These are phyloP conservation scores for Mimachlamys varia DNA, from an alignment of 2,888 invertebrate species.

Conservation along the genomic window DNA sequence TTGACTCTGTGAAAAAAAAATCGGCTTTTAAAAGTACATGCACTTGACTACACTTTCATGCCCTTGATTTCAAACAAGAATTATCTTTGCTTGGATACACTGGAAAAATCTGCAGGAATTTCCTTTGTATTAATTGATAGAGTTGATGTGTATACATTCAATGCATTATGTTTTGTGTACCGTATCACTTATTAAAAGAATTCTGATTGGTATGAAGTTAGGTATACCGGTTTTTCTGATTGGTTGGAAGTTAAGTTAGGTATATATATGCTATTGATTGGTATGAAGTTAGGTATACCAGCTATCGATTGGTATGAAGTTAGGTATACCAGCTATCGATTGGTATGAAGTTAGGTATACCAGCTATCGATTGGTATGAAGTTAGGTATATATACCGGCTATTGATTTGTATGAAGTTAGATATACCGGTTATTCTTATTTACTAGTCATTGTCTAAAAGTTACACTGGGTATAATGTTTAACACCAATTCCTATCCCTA, in stretches of 20 bases:
- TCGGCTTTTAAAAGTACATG: no score
- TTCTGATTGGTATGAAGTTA: conserved; percentile 13
- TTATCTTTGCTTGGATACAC: neutral
- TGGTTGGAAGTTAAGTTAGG: no score
- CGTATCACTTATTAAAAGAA: neutral
- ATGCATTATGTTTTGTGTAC: neutral
- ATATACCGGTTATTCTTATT: conserved; percentile 24
- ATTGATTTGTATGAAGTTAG: conserved; percentile 16
- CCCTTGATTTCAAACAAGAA: neutral
- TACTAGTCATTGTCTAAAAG: conserved; percentile 7
- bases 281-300: conserved; percentile 18
- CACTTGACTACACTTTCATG: neutral
- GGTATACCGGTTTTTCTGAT: conserved; percentile 23
- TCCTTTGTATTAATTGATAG: neutral
- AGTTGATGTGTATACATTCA: neutral
- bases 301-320: conserved; percentile 16
- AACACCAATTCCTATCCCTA: neutral
- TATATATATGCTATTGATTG: no score
- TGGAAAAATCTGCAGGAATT: neutral
- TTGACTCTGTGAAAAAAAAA: no score
- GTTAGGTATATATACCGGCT: conserved; percentile 24
- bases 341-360: conserved; percentile 20
- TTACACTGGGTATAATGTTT: neutral
- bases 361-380: conserved; percentile 10
- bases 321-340: conserved; percentile 31